Evolutionary conservation across 2,113 vertebrate species (phyloP), one percentile per base, ranked within the genome.

Genomic region (Cathartes aura): DNA sequence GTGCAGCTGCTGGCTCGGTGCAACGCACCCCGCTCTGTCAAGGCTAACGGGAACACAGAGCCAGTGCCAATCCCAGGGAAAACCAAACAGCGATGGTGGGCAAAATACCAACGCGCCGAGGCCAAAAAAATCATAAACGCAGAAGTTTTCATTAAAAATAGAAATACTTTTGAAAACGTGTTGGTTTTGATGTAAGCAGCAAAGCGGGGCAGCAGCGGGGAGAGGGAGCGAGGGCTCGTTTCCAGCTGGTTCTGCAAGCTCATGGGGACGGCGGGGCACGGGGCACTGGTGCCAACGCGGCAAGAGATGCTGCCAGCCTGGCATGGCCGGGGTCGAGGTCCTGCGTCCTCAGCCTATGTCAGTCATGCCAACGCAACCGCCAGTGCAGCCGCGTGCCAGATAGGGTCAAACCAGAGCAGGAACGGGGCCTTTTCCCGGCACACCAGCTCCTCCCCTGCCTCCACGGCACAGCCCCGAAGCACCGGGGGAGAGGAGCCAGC

Each of bases 271-370:
- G 75, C 42, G 2, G 5, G 62, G 27, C 21, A 66, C 5, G 9
- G 0, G 32, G 64, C 2, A 2, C 12, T 2, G 8, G 24, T 19
- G 75, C 59, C 59, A 2, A 9, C 0, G 3, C 1, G 8, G 43
- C 12, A 24, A 42, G 81, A 75, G 82, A 27, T 29, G 63, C 48
- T 7, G 4, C 62, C 43, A 32, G 79, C 60, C 30, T 18, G 58
- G 56, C 47, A 4, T 1, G 24, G 72, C 43, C 3, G 0, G n/a
- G 15, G 8, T 5, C 3, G 6, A 55, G 85, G 36, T 74, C 30
- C 30, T 2, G 1, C 0, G 3, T 58, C 55, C 56, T 71, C 11
- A 19, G 50, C 52, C 59, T 9, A 7, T 14, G 15, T 20, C 60
- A 26, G 53, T 2, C 42, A 5, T 2, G 45, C 59, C 8, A 3